A percentile compares a stretch with the other conserved stretches of the same genome.
phyloP scores from a whole-genome alignment of 2,113 vertebrate genomes.

The Dipodomys merriami region DNA sequence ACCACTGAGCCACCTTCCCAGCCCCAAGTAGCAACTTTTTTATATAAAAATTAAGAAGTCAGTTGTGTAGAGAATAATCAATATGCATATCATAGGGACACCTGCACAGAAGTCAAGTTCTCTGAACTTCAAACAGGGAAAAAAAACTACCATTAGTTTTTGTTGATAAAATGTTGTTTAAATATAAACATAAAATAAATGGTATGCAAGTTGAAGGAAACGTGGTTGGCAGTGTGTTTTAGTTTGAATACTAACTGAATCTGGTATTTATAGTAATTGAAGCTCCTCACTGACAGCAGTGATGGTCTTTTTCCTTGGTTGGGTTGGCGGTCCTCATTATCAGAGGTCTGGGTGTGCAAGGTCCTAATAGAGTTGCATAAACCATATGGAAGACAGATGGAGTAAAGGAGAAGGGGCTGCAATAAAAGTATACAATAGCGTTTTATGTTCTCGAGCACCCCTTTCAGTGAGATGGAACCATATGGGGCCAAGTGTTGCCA shows the following conservation, averaged over 20 bases:
- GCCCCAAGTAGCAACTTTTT: neutral
- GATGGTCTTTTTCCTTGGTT: conserved; percentile 10
- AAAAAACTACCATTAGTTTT: neutral
- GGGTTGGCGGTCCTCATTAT: neutral
- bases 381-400: conserved; percentile 77
- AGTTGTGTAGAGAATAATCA: neutral
- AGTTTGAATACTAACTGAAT: neutral
- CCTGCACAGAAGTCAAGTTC: conserved; percentile 25
- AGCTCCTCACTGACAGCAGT: neutral
- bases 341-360: conserved; percentile 18
- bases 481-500: conserved; percentile 53
- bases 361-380: conserved; percentile 43
- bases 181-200: neutral
- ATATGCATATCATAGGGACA: neutral
- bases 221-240: neutral
- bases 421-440: conserved; percentile 63
- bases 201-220: neutral
- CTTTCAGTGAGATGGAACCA: conserved; percentile 69
- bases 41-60: conserved; percentile 38
- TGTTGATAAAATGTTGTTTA: conserved; percentile 9
- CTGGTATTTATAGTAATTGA: neutral
- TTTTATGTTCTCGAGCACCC: conserved; percentile 65
- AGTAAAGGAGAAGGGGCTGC: conserved; percentile 67
- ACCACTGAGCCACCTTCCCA: too few relatives aligned
- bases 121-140: conserved; percentile 3